Evolutionary conservation across 2,113 vertebrate genomes (phyloP).

Genomic region (Gallinago jamesoni): DNA sequence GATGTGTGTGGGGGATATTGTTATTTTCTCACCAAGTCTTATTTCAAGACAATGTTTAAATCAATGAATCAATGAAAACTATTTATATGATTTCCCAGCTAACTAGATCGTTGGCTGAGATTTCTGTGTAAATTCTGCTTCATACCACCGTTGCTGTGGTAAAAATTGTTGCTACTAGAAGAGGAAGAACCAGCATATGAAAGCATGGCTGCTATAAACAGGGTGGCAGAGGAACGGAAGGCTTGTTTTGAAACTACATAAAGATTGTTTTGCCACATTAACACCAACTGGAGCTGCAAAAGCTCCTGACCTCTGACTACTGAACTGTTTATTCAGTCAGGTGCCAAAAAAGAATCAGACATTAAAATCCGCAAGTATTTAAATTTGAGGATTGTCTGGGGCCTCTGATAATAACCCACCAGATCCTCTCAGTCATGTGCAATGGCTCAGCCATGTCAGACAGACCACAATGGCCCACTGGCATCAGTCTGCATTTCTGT

Average conservation of each 20-base stretch:
- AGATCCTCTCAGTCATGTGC: constrained; percentile 33
- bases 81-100: not conserved
- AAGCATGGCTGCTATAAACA: not conserved
- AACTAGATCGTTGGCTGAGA: not conserved
- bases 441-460: constrained; percentile 33
- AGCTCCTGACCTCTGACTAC: not conserved
- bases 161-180: not conserved
- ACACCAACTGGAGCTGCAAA: not conserved
- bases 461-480: not conserved
- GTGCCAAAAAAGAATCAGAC: constrained; percentile 14
- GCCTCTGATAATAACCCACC: not conserved
- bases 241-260: not conserved
- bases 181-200: not conserved
- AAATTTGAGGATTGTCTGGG: not conserved
- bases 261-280: not conserved
- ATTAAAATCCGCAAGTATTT: constrained; percentile 24
- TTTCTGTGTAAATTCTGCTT: not conserved
- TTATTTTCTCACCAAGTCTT: not conserved
- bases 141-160: not conserved
- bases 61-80: not conserved
- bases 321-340: not conserved
- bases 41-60: not conserved
- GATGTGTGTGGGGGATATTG: rapidly evolving
- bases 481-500: not conserved
- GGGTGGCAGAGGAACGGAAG: not conserved